Base-by-base conservation (phyloP, 2,113 vertebrate species). In the Thryonomys swinderianus region DNA sequence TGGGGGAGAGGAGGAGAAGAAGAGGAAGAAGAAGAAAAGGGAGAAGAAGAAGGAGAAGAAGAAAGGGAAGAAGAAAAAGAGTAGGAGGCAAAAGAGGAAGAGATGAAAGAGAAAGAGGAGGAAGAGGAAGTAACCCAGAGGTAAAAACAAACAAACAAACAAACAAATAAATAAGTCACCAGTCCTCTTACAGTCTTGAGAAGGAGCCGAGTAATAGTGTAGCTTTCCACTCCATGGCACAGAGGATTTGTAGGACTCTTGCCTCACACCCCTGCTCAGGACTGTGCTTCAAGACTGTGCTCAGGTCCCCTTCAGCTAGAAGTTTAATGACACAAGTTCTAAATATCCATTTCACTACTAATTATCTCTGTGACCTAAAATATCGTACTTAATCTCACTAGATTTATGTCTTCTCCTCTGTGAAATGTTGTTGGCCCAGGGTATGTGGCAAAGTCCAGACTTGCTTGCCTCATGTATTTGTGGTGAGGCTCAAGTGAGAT, bases 401-500 rank as follows among this genome's bases (percentile, higher is more conserved):
- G 62, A 94, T 78, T 94, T 91, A 32, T 87, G 64, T 94, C 95
- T 96, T 90, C 85, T 93, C 57, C 0, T 90, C 86, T 94, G 40
- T 89, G 91, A 88, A 92, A 90, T 21, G 62, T 93, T 90, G 91
- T 48, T n/a, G 66, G 10, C 21, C 34, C 12, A 37, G 12, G 37
- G 14, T 78, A 57, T 93, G 51, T 3, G 40, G 92, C 92, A 8
- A 90, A 88, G 62, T 85, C 23, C 61, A 79, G 66, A 94, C 66
- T 94, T 95, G n/a, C 27, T 87, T 92, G 34, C 23, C 48, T 94
- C 74, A 66, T 21, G 73, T 55, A 93, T 91, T 92, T 94, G 42
- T 73, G 88, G 42, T 92, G 94, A 96, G 94, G 82, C 61, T 95
- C 34, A 92, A 95, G 59, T 85, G 73, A 92, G 71, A 92, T 84